Evolutionary conservation across 53 echinoderm and acorn worm species (phyloP).

Genomic region (Patiria pectinifera): DNA sequence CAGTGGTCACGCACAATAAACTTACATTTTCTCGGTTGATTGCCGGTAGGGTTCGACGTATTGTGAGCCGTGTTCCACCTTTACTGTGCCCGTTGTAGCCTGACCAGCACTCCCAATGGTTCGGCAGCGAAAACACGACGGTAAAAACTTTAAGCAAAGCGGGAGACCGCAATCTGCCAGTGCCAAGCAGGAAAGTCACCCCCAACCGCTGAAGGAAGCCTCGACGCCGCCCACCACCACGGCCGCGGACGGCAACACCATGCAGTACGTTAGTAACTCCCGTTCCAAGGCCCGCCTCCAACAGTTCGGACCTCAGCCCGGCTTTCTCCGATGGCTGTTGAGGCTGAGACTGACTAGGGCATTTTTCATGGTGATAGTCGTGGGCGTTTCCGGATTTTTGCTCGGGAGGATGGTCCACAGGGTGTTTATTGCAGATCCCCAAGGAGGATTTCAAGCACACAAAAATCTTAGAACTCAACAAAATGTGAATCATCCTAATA

Average conservation of each 20-base stretch:
- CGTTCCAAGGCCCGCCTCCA: slow-evolving; percentile 55
- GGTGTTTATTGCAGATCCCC: neutral
- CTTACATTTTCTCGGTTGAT: neutral
- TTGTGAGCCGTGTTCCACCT: neutral
- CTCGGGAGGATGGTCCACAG: neutral
- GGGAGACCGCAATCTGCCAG: neutral
- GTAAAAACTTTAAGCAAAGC: neutral
- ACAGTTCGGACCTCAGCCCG: neutral
- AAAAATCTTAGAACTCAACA: neutral
- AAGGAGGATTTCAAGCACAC: neutral
- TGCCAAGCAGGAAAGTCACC: neutral
- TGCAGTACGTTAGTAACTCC: slow-evolving; percentile 81
- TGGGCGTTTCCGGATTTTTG: neutral
- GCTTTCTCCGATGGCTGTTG: slow-evolving; percentile 23
- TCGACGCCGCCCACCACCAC: neutral
- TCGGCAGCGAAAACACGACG: slow-evolving; percentile 48
- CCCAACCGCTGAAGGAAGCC: neutral
- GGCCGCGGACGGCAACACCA: slow-evolving; percentile 15
- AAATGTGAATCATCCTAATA: neutral
- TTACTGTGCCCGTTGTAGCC: neutral
- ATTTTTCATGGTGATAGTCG: neutral
- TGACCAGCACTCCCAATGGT: slow-evolving; percentile 38
- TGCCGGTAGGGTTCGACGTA: neutral
- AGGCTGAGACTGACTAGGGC: slow-evolving; percentile 13
- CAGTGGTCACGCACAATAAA: slow-evolving; percentile 12